phyloP scores from a whole-genome alignment of 2,888 invertebrate species.

The Saturnia pavonia region DNA sequence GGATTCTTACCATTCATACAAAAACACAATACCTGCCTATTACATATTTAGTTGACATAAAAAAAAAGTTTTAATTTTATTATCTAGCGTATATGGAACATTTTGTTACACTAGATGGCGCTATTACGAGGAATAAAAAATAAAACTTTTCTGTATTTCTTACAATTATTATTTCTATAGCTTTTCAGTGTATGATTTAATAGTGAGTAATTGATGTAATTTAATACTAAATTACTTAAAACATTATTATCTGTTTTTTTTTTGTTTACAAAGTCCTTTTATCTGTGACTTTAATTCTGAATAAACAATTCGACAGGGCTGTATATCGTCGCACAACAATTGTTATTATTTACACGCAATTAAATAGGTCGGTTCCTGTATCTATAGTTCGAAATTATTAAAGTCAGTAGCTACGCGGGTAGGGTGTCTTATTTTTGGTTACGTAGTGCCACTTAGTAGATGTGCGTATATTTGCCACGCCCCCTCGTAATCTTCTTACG shows the following conservation, averaged over 20 bases:
- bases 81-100: background rate
- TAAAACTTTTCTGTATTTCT: background rate
- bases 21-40: too few relatives aligned
- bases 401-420: background rate
- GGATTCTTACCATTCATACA: too few relatives aligned
- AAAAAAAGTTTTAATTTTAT: too few relatives aligned
- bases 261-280: background rate
- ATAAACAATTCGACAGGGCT: too few relatives aligned
- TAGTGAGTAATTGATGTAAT: background rate
- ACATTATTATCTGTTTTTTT: background rate
- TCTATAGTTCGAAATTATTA: background rate
- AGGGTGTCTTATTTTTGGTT: background rate
- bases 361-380: background rate
- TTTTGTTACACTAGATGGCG: background rate
- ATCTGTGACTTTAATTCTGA: too few relatives aligned
- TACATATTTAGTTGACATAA: too few relatives aligned
- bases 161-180: background rate
- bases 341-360: background rate
- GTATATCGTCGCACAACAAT: background rate
- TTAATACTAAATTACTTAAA: background rate
- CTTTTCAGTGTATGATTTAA: background rate
- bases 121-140: background rate
- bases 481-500: conserved; percentile 63
- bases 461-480: conserved; percentile 74
- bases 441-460: conserved; percentile 41